Evolutionary conservation across 2,113 vertebrate species (phyloP), one percentile per base, ranked within the genome.

Genomic region (Aptenodytes forsteri): DNA sequence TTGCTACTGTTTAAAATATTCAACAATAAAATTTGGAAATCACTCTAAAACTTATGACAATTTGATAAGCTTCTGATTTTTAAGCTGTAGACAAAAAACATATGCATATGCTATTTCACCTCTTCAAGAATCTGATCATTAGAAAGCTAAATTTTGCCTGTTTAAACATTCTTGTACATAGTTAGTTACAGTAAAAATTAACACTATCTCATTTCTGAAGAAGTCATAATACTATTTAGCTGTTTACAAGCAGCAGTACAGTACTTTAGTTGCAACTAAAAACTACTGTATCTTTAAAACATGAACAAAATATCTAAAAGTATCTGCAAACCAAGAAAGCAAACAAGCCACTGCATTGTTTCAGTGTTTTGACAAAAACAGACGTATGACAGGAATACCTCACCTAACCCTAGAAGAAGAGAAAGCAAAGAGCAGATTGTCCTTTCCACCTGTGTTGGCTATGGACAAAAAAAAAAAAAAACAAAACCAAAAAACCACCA

Each of bases 341-440:
- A 93, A 97, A 97, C 56, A 96, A 88, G 93, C 18, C 12, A 26
- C n/a, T 77, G 65, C 82, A 96, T 91, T 97, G 83, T 97, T 97
- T 67, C 66, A 83, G 83, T 98, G 96, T 97, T 98, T 98, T 98
- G 97, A 96, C 95, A 87, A 96, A 98, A 98, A 97, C 91, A 97
- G 76, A 95, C 93, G 95, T 62, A 56, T 42, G 46, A 95, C 87
- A 96, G 34, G 85, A 97, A 91, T 58, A 94, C 49, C 58, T 90
- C 84, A 87, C 26, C 67, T 34, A 87, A 95, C 78, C 82, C 79
- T 58, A 85, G 67, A 73, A 69, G 71, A 94, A 82, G 23, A 87
- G 92, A 94, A 94, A 75, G 73, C 71, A 92, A 89, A 83, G 82
- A 90, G 87, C 92, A 92, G 72, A 82, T 30, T 78, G 89, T 96